Base-by-base conservation (phyloP, 2,888 invertebrate species). In the Eilema sororculum region DNA sequence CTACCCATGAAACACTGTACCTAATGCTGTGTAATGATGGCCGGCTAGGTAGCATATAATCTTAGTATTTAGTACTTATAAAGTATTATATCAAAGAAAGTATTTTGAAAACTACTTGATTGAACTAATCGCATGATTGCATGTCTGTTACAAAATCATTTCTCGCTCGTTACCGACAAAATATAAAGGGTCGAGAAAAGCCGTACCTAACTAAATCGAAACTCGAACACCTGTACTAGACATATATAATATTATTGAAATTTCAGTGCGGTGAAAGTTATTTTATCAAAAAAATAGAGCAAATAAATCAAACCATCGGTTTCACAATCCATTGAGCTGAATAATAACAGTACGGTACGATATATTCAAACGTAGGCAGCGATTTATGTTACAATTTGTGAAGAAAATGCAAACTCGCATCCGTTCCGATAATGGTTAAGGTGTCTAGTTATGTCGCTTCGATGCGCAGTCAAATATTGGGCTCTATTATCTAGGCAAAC, bases 261-360 rank as follows among this genome's bases (percentile, higher is more conserved):
- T 72, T 72, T 61, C 25, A 77, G 69, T 61, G 28, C 57, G 24
- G 56, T 22, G 22, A 56, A 28, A 46, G 10, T 59, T 61, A 25
- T 75, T 74, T 71, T 72, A 59, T 24, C 66, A 24, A 30, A 56
- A 60, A 68, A 75, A 75, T 58, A 68, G 57, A 66, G 64, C 79
- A 85, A 84, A 84, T 80, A 69, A 72, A 79, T 81, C 69, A 56
- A 74, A 75, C 77, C 77, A 78, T 86, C 80, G 77, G 78, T 86
- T 89, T 89, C 75, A 74, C 88, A 84, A 87, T 76, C 77, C 88
- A 87, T 75, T 88, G 89, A 80, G 66, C 84, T 80, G 86, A 84
- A 86, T 84, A 87, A 89, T 84, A 85, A 84, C 85, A 86, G 81
- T 83, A 78, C 75, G 82, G 71, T 65, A 67, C 60, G 68, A 72